These are phyloP conservation scores for Altica lythri DNA, from an alignment of 2,888 invertebrate species.

Conservation along the genomic window DNA sequence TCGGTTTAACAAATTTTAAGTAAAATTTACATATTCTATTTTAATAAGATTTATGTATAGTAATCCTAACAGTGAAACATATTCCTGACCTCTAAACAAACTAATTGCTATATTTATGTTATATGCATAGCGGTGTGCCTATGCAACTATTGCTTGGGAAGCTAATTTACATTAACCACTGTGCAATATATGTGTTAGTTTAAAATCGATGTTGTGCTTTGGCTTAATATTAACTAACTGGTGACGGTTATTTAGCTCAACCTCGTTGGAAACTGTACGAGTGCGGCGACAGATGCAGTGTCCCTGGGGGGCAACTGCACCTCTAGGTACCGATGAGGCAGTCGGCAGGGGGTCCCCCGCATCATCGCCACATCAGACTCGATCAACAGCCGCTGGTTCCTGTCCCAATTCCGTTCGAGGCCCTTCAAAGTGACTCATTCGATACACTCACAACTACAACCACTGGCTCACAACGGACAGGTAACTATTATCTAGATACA, in stretches of 20 bases:
- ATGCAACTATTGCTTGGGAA: too few relatives aligned
- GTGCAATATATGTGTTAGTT: too few relatives aligned
- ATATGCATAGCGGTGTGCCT: too few relatives aligned
- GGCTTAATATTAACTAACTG: slow-evolving; percentile 20
- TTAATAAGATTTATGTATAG: too few relatives aligned
- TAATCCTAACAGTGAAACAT: too few relatives aligned
- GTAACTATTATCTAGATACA: slow-evolving; percentile 42
- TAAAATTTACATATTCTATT: too few relatives aligned
- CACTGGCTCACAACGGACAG: slow-evolving; percentile 54
- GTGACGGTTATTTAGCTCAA: slow-evolving; percentile 29
- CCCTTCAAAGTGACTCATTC: slow-evolving; percentile 49
- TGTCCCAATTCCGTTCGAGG: slow-evolving; percentile 40
- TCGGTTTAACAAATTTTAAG: too few relatives aligned
- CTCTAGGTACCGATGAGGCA: slow-evolving; percentile 31
- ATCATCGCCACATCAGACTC: slow-evolving; percentile 41
- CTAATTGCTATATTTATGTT: too few relatives aligned
- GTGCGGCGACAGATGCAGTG: slow-evolving; percentile 20
- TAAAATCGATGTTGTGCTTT: too few relatives aligned
- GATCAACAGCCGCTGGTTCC: slow-evolving; percentile 44
- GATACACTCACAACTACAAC: slow-evolving; percentile 52
- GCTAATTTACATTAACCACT: too few relatives aligned
- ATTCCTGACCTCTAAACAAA: too few relatives aligned
- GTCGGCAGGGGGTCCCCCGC: slow-evolving; percentile 47
- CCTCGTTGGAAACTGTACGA: slow-evolving; percentile 23
- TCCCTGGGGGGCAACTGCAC: slow-evolving; percentile 22